These are phyloP conservation scores for Pseudococcus jackbeardsleyi DNA, from an alignment of 2,888 invertebrate species.

Conservation along the genomic window DNA sequence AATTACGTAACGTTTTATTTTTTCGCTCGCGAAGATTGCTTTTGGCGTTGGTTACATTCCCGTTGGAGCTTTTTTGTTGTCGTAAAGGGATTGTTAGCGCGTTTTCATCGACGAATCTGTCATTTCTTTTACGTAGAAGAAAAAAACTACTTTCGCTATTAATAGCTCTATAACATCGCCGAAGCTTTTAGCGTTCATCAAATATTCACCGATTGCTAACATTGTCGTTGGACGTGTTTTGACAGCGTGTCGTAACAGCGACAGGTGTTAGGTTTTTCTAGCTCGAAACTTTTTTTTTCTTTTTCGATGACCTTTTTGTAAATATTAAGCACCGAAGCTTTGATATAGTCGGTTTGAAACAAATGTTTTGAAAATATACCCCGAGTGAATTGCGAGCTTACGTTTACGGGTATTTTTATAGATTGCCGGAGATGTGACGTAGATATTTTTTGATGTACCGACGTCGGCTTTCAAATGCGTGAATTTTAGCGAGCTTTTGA, in stretches of 20 bases:
- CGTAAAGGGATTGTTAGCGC: constrained; percentile 2
- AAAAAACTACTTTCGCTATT: constrained; percentile 40
- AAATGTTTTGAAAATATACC: constrained; percentile 34
- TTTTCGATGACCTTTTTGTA: constrained; percentile 3
- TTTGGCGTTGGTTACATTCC: neutral
- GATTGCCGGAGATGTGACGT: neutral
- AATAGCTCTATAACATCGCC: constrained; percentile 35
- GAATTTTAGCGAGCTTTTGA: neutral
- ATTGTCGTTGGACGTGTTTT: constrained; percentile 48
- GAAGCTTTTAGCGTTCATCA: constrained; percentile 52
- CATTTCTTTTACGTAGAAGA: constrained; percentile 9
- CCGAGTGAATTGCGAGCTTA: neutral
- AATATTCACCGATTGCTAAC: constrained; percentile 45
- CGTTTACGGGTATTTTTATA: neutral
- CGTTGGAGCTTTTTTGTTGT: constrained; percentile 31
- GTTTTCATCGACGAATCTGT: constrained; percentile 47
- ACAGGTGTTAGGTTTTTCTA: constrained; percentile 42
- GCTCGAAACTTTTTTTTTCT: neutral
- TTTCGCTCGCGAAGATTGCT: neutral
- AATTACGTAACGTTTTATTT: neutral
- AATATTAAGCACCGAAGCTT: constrained; percentile 24
- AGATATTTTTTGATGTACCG: neutral
- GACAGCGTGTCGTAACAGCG: constrained; percentile 19
- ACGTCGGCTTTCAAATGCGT: neutral
- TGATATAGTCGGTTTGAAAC: constrained; percentile 34